Base-by-base conservation (phyloP, 2,113 vertebrate species). In the Leptodactylus fuscus region DNA sequence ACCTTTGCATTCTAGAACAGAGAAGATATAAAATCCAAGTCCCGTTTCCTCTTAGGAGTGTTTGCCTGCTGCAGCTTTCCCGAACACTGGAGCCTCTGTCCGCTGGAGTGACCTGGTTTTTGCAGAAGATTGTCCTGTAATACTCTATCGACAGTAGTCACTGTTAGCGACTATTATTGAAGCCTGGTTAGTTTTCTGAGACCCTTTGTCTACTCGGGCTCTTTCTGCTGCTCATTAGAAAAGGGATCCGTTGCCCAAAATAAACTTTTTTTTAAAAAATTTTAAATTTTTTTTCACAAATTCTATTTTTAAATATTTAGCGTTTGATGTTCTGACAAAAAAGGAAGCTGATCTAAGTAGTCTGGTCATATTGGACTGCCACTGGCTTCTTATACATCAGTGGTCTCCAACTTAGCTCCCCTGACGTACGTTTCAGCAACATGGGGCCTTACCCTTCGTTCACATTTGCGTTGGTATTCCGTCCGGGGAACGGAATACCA, bases 111-210 rank as follows among this genome's bases (percentile, higher is more conserved):
- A 90, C 89, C 90, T 7, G 65, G n/a, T 90, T 91, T 88, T 73
- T 84, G 85, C n/a, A 75, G 75, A 87, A 85, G 38, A 86, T 90
- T 80, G 87, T 91, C 46, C 89, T 89, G 80, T 76, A 88, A 87
- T 74, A 84, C 87, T 81, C 83, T 77, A 86, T 89, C 89, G 65
- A 74, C 85, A 87, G 81, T 81, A 83, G 85, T 90, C 87, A 9
- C 29, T 7, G 70, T 85, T 85, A 85, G 87, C 18, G 20, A 34
- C 13, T 38, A 89, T 92, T 90, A 90, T 91, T 91, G 78, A 91
- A 90, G 90, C 88, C 83, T 90, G 88, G 88, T 87, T 89, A 89
- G 88, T 86, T 92, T 87, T 91, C 90, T 91, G 87, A 90, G 87
- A 88, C 5, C 88, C 89, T 88, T 91, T 62, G 34, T 44, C 62